Evolutionary conservation across 2,888 invertebrate species (phyloP), one percentile per base, ranked within the genome.

Genomic region (Sarcophaga carnaria): DNA sequence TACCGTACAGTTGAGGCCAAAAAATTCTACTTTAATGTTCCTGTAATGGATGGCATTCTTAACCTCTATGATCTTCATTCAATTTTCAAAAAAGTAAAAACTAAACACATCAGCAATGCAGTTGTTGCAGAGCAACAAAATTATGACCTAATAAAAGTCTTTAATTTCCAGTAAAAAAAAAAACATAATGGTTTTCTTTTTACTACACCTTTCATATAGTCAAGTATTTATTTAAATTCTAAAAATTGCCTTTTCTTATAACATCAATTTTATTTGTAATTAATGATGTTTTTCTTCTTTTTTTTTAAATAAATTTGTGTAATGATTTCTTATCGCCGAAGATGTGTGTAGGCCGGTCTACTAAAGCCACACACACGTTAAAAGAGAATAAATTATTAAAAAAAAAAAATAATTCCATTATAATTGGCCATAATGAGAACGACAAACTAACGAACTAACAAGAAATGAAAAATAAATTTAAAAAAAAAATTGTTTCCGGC

Each of bases 401-500:
- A 59, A 59, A 37, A 20, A 59, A 49, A 59, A 59, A 67, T 60
- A 6, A 67, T 69, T 67, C 69, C 37, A 78, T 62, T 25, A 78
- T 69, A 60, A 69, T 67, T 60, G 47, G 6, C 14, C 37, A 22
- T 20, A 5, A 67, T 37, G 45, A 60, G 12, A 76, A 25, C 12
- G 54, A 54, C 14, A 54, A 54, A 17, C 54, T 17, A 54, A 54
- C 17, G 54, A 14, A 77, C 25, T 59, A 25, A 64, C 64, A 60
- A 75, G 17, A 25, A 67, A 47, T 37, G 10, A 27, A 54, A 20
- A 64, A 64, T 4, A 63, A 70, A 37, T 3, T 63, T 62, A 60
- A 37, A 22, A 22, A 47, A 70, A 62, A 71, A 49, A 3, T 72
- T 67, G 67, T 78, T 67, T 83, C 72, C 77, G 71, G 66, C 37